A percentile compares a stretch with the other conserved stretches of the same genome.
Conservation (phyloP, 2,797 vertebrate genomes). For the Pipistrellus nathusii region DNA sequence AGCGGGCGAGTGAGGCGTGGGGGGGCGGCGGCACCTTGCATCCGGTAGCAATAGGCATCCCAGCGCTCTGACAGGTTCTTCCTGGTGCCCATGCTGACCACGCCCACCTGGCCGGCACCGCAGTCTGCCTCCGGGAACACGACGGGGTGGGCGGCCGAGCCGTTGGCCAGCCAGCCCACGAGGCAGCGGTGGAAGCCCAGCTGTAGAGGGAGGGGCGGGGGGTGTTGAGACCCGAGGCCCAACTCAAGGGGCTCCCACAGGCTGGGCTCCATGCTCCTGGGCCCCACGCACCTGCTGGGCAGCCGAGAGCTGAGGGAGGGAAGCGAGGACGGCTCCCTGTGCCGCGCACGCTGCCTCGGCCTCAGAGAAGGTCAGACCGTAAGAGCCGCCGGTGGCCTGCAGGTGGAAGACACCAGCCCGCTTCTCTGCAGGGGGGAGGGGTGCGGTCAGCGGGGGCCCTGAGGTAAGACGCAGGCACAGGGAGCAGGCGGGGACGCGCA, state of each 20-base stretch:
- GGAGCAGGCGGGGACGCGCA: constrained; percentile 44
- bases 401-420: constrained; percentile 95
- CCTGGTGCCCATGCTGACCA: constrained; percentile 91
- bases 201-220: constrained; percentile 82
- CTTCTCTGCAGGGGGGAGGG: constrained; percentile 89
- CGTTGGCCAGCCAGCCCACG: constrained; percentile 94
- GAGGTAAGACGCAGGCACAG: fast-evolving
- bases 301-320: constrained; percentile 92
- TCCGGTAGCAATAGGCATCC: constrained; percentile 95
- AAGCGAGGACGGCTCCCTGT: constrained; percentile 92
- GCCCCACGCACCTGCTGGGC: constrained; percentile 93
- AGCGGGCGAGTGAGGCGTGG: fast-evolving
- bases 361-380: constrained; percentile 92
- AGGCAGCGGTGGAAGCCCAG: constrained; percentile 95
- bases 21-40: constrained; percentile 88
- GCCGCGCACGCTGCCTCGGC: constrained; percentile 90
- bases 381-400: constrained; percentile 91
- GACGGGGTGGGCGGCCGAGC: constrained; percentile 93
- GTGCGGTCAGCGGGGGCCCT: neutral
- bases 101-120: constrained; percentile 91
- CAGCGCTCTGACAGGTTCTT: constrained; percentile 90
- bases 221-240: constrained; percentile 40
- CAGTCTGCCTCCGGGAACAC: constrained; percentile 91
- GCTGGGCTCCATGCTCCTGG: neutral
- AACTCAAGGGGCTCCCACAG: neutral